phyloP scores from a whole-genome alignment of 2,888 invertebrate genomes.

The Agrotis ipsilon region DNA sequence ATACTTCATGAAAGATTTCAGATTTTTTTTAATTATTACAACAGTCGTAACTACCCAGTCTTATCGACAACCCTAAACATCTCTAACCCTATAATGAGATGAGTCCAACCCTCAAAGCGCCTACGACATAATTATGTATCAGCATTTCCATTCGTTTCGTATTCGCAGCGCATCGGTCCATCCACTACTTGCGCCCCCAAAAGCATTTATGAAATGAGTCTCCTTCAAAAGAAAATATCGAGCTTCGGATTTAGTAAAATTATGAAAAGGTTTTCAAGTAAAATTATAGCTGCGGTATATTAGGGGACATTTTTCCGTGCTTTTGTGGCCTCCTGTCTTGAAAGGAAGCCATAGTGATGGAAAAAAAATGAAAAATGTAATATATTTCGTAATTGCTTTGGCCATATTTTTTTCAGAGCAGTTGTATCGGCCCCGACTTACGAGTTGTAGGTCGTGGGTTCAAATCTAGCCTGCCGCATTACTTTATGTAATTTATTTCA shows the following conservation, averaged over 20 bases:
- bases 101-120: slow-evolving; percentile 50
- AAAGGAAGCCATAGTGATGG: slow-evolving; percentile 19
- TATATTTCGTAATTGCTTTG: slow-evolving; percentile 34
- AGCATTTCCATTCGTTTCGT: slow-evolving; percentile 38
- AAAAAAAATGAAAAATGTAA: slow-evolving; percentile 26
- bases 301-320: slow-evolving; percentile 21
- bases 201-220: slow-evolving; percentile 56
- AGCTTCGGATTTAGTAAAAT: slow-evolving; percentile 48
- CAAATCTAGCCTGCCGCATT: no score
- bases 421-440: no score
- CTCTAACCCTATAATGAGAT: slow-evolving; percentile 57
- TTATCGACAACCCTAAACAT: slow-evolving; percentile 39
- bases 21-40: background rate
- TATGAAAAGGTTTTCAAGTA: slow-evolving; percentile 50
- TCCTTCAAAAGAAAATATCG: slow-evolving; percentile 56
- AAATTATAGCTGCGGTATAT: slow-evolving; percentile 49
- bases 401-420: no score
- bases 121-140: slow-evolving; percentile 62
- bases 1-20: no score
- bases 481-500: no score
- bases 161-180: slow-evolving; percentile 27
- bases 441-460: no score
- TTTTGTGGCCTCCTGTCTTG: slow-evolving; percentile 33
- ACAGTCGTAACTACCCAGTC: background rate
- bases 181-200: slow-evolving; percentile 37